Evolutionary conservation across 37 sponge, comb jelly and placozoan species (phyloP).

Genomic region (Beroe forskalii): DNA sequence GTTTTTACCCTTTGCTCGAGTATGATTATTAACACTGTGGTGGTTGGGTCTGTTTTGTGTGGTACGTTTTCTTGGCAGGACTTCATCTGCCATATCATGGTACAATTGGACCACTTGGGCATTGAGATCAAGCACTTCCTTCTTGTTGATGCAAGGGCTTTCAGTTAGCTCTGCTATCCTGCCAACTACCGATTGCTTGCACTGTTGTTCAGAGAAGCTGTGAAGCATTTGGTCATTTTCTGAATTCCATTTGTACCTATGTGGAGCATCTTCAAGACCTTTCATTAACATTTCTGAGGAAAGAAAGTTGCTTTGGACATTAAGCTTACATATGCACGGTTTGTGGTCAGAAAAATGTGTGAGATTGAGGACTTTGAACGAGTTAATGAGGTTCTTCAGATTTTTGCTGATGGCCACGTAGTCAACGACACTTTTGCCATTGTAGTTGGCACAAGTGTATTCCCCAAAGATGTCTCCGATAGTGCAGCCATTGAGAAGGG

Average conservation of each 20-base stretch:
- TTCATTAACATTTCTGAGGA: background rate
- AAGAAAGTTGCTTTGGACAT: background rate
- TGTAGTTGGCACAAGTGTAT: background rate
- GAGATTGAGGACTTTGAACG: background rate
- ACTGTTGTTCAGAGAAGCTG: background rate
- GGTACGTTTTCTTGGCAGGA: background rate
- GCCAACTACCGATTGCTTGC: background rate
- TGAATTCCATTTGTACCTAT: background rate
- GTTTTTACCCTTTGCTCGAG: too few relatives aligned
- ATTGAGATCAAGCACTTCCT: background rate
- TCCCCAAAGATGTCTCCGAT: background rate
- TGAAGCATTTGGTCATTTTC: background rate
- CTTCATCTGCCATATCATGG: background rate
- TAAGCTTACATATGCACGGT: background rate
- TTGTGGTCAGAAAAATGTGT: constrained; percentile 26
- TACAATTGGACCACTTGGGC: background rate
- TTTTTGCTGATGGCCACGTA: background rate
- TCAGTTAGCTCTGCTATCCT: background rate
- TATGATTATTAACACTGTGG: too few relatives aligned
- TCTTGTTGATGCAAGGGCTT: background rate
- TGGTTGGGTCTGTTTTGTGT: background rate
- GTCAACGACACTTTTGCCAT: background rate
- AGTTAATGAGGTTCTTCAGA: background rate
- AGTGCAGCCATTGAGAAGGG: constrained; percentile 7
- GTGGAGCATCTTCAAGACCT: background rate